These are phyloP conservation scores for Macroglossus sobrinus DNA, from an alignment of 2,113 vertebrate species.

Conservation along the genomic window DNA sequence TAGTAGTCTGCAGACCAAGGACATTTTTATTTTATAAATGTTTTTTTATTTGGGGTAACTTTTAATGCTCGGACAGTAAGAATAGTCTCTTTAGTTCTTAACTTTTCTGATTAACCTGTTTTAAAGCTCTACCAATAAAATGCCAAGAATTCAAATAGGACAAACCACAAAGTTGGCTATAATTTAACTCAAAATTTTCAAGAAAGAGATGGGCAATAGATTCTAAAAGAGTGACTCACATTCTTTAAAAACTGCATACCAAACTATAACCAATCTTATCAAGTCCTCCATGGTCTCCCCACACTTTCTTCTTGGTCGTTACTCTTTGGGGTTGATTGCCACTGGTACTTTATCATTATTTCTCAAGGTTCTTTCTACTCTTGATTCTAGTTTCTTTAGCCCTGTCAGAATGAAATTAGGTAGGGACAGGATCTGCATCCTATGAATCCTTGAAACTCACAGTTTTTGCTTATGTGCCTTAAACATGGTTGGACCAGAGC, in stretches of 20 bases:
- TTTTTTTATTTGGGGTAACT: background rate
- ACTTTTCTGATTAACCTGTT: constrained; percentile 25
- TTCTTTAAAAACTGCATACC: background rate
- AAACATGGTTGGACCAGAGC: background rate
- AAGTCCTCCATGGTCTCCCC: background rate
- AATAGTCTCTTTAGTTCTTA: background rate
- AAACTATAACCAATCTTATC: background rate
- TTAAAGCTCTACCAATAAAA: background rate
- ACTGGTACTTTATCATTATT: background rate
- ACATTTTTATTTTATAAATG: constrained; percentile 23
- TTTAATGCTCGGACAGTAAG: constrained; percentile 18
- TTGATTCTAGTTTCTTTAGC: background rate
- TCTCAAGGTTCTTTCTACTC: background rate
- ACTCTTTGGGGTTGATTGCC: background rate
- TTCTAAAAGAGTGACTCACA: background rate
- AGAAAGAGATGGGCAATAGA: background rate
- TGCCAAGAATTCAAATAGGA: background rate
- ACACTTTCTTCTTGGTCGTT: background rate
- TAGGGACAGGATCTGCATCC: background rate
- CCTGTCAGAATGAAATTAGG: background rate
- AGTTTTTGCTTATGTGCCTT: background rate
- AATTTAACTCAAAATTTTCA: background rate
- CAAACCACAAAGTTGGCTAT: background rate
- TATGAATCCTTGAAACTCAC: background rate
- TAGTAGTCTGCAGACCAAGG: background rate